These are phyloP conservation scores for Microtus pennsylvanicus DNA, from an alignment of 2,113 vertebrate genomes.

Conservation along the genomic window DNA sequence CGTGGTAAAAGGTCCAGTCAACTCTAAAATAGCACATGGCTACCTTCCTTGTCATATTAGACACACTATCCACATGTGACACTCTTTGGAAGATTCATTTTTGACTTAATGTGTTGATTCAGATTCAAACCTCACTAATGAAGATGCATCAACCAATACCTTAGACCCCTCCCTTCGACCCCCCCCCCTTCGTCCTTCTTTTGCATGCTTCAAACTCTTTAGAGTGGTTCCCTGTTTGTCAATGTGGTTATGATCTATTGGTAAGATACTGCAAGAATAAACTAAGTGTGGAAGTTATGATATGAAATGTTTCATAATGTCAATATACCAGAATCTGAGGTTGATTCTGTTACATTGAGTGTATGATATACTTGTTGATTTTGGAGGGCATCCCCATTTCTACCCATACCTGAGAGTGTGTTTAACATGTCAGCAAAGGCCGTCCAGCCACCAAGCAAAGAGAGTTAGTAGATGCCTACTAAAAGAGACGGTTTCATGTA, in stretches of 20 bases:
- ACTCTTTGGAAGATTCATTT: not conserved
- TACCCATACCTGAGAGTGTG: not conserved
- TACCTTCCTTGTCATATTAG: not conserved
- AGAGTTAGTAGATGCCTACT: rapidly evolving
- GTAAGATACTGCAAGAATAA: not conserved
- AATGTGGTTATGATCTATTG: not conserved
- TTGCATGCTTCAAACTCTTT: not conserved
- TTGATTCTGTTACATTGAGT: not conserved
- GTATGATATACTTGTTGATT: not conserved
- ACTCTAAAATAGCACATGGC: not conserved
- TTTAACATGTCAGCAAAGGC: not conserved
- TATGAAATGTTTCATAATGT: not conserved
- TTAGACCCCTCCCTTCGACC: not conserved
- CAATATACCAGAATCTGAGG: not conserved
- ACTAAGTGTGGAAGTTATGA: not conserved
- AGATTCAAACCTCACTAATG: not conserved
- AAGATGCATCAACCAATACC: not conserved
- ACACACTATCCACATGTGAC: not conserved
- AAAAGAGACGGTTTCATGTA: not conserved
- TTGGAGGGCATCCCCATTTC: not conserved
- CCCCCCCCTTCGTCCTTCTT: not conserved
- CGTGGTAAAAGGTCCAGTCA: too few relatives aligned
- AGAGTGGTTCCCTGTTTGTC: not conserved
- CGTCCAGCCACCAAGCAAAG: not conserved
- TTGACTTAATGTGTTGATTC: not conserved